Evolutionary conservation across 2,113 vertebrate species (phyloP).

Genomic region (Poecilia latipinna): DNA sequence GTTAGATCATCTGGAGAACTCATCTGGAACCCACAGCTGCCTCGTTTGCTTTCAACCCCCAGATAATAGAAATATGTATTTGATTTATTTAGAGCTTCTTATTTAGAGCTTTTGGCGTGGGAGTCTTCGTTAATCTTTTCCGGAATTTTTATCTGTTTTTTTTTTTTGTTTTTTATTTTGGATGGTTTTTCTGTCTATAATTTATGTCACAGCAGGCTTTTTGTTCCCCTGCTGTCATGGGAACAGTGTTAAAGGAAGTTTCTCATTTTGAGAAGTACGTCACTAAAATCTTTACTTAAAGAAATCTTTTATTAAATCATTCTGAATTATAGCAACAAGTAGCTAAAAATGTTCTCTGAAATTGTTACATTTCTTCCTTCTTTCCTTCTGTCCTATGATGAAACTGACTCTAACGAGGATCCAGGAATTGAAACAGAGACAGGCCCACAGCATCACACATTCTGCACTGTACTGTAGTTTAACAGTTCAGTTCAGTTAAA

Average conservation of each 20-base stretch:
- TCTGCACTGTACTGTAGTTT: too few relatives aligned
- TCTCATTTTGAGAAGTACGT: not conserved
- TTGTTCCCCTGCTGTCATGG: not conserved
- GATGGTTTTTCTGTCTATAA: not conserved
- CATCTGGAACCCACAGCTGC: conserved; percentile 21
- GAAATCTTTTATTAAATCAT: too few relatives aligned
- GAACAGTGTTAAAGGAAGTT: not conserved
- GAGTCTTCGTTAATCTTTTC: conserved; percentile 25
- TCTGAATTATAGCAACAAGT: too few relatives aligned
- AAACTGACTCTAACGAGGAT: too few relatives aligned
- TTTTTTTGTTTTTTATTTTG: too few relatives aligned
- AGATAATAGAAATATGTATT: conserved; percentile 30
- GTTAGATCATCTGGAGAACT: conserved; percentile 32
- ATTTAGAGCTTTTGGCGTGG: conserved; percentile 5
- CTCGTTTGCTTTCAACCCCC: conserved; percentile 30
- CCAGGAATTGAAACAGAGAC: too few relatives aligned
- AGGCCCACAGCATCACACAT: too few relatives aligned
- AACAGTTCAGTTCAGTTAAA: too few relatives aligned
- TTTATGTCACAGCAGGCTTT: not conserved
- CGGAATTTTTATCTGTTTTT: conserved; percentile 5
- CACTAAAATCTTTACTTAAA: too few relatives aligned
- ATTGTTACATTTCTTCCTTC: too few relatives aligned
- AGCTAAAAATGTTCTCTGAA: too few relatives aligned
- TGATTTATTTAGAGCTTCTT: conserved; percentile 30
- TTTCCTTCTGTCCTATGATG: too few relatives aligned